Evolutionary conservation across 2,113 vertebrate genomes (phyloP).

Genomic region (Delphinus delphis): DNA sequence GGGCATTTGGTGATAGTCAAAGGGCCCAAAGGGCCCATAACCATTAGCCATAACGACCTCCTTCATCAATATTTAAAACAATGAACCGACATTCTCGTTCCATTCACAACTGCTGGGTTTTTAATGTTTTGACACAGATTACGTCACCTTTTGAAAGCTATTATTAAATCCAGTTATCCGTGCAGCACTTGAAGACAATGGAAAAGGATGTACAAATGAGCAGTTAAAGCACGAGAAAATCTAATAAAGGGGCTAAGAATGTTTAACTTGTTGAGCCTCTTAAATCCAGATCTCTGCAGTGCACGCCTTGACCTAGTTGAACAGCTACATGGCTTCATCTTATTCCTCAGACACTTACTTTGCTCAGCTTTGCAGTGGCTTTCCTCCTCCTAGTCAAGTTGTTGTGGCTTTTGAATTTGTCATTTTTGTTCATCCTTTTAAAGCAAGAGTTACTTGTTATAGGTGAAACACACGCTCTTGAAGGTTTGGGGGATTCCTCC

Average conservation of each 20-base stretch:
- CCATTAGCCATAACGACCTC: background rate
- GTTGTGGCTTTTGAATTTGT: background rate
- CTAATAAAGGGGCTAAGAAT: background rate
- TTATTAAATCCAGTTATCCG: constrained; percentile 4
- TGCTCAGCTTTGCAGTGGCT: background rate
- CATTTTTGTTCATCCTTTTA: constrained; percentile 21
- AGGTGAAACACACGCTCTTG: background rate
- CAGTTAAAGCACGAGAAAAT: background rate
- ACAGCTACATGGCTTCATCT: background rate
- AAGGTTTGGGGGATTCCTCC: background rate
- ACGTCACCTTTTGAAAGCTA: constrained; percentile 12
- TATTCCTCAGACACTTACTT: background rate
- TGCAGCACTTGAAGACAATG: constrained; percentile 32
- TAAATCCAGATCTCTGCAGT: background rate
- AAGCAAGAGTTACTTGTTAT: background rate
- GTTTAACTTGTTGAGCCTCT: constrained; percentile 26
- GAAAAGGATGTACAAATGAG: background rate
- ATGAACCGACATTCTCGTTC: background rate
- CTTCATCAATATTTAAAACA: background rate
- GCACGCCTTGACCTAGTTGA: background rate
- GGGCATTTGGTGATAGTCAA: background rate
- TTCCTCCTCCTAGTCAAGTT: background rate
- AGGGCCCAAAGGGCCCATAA: background rate
- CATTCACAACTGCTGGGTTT: background rate
- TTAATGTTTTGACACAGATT: constrained; percentile 10